A percentile compares a stretch with the other conserved stretches of the same genome.
Evolutionary conservation across 2,113 vertebrate species (phyloP).

Genomic region (Pachycephala philippinensis): DNA sequence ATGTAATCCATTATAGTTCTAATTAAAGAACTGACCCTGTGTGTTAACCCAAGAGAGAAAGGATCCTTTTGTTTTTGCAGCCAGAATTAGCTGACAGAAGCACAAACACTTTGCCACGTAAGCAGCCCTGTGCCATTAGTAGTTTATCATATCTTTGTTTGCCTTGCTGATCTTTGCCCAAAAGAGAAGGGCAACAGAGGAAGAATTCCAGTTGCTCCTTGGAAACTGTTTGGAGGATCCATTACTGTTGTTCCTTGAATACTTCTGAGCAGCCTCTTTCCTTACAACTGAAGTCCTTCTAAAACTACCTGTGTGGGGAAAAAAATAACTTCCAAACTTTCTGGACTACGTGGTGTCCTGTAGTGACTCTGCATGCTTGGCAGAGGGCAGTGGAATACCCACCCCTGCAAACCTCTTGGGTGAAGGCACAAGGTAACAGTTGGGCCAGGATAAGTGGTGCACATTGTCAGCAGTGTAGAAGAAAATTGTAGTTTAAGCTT

Average conservation of each 20-base stretch:
- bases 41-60: background rate
- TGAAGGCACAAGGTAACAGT: background rate
- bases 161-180: background rate
- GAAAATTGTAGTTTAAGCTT: background rate
- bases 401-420: background rate
- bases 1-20: background rate
- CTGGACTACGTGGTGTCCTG: background rate
- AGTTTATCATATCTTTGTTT: background rate
- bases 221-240: background rate
- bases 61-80: background rate
- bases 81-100: background rate
- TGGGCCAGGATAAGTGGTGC: background rate
- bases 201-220: background rate
- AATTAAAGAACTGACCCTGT: background rate
- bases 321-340: background rate
- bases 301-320: background rate
- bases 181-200: background rate
- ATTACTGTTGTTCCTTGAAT: background rate
- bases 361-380: background rate
- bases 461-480: background rate
- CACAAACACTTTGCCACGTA: background rate
- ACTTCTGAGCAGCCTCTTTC: background rate
- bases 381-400: background rate
- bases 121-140: background rate
- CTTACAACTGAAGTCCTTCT: background rate